Percentiles rank a stretch among this genome's conserved stretches.
Conservation (phyloP, 2,888 invertebrate species). For the Troglohyphantes excavatus region DNA sequence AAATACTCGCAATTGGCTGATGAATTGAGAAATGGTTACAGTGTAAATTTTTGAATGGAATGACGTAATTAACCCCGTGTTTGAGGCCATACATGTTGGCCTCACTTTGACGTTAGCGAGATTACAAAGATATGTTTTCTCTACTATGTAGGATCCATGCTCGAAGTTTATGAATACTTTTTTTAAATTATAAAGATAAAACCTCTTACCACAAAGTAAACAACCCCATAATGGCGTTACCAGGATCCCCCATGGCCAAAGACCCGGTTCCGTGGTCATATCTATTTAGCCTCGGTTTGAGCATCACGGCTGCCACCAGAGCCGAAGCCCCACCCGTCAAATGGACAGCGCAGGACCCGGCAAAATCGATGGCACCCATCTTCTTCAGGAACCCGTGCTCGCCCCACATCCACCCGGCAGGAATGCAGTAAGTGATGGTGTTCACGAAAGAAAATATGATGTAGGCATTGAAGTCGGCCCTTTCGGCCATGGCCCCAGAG, state of each 20-base stretch:
- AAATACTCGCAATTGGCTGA: too few relatives aligned
- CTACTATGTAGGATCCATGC: too few relatives aligned
- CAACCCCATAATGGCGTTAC: conserved; percentile 80
- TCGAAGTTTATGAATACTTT: too few relatives aligned
- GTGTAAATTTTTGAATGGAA: too few relatives aligned
- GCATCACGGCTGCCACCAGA: conserved; percentile 89
- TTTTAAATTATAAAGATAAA: too few relatives aligned
- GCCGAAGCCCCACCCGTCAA: conserved; percentile 88
- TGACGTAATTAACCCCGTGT: too few relatives aligned
- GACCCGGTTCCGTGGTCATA: conserved; percentile 79
- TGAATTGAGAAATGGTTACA: too few relatives aligned
- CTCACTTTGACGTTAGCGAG: too few relatives aligned
- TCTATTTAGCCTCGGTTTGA: conserved; percentile 81
- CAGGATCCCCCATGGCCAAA: conserved; percentile 80
- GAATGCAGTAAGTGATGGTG: conserved; percentile 94
- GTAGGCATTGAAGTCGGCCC: conserved; percentile 80
- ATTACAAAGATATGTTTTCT: too few relatives aligned
- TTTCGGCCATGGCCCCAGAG: conserved; percentile 80
- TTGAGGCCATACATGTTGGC: too few relatives aligned
- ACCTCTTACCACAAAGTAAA: conserved; percentile 81
- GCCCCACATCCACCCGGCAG: conserved; percentile 85
- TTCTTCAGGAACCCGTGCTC: conserved; percentile 89
- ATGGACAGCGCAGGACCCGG: conserved; percentile 94
- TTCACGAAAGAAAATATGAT: conserved; percentile 94
- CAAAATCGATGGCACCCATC: conserved; percentile 94